phyloP scores from a whole-genome alignment of 2,797 vertebrate genomes.

The Dermochelys coriacea region DNA sequence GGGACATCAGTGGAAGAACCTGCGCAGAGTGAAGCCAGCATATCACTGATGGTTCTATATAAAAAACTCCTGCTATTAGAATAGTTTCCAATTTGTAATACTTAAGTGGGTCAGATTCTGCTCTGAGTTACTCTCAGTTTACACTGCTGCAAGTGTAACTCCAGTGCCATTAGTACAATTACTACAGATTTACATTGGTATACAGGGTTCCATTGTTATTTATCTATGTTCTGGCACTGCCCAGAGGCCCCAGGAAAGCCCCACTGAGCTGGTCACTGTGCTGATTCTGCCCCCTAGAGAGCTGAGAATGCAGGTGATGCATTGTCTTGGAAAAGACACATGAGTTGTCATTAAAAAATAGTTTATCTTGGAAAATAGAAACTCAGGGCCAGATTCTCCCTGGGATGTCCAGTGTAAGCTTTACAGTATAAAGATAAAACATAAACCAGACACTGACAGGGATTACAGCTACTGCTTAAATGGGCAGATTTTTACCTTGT shows the following conservation, averaged over 20 bases:
- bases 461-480: neutral
- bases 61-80: neutral
- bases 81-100: neutral
- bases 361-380: neutral
- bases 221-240: neutral
- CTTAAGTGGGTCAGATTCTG: neutral
- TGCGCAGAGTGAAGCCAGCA: neutral
- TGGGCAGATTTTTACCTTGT: constrained; percentile 5
- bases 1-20: neutral
- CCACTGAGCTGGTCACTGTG: neutral
- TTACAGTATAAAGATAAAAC: neutral
- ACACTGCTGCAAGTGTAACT: neutral
- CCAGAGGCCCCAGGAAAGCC: neutral
- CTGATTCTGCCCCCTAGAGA: neutral
- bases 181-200: neutral
- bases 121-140: too few species aligned
- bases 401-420: neutral
- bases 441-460: neutral
- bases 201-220: neutral
- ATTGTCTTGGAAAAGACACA: neutral
- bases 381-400: neutral
- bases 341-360: neutral
- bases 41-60: neutral
- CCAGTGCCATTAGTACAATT: neutral
- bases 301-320: neutral